phyloP scores from a whole-genome alignment of 2,113 vertebrate genomes.

The Rhinopomastus cyanomelas region DNA sequence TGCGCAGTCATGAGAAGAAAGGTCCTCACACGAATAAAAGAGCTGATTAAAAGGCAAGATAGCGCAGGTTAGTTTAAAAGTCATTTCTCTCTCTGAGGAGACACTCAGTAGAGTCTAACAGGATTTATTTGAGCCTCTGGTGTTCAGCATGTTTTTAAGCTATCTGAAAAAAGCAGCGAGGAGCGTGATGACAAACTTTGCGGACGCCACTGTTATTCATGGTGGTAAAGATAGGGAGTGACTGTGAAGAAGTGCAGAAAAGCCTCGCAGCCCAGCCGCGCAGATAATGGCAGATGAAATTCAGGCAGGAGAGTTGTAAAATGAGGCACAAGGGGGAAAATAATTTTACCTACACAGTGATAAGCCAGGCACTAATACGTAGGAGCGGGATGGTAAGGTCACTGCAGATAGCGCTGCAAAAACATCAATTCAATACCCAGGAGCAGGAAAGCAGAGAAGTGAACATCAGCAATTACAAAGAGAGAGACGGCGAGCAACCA shows the following conservation, averaged over 20 bases:
- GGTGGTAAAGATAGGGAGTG: slow-evolving; percentile 2
- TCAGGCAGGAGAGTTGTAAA: neutral
- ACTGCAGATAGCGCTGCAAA: neutral
- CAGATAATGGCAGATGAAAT: slow-evolving; percentile 39
- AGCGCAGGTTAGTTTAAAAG: neutral
- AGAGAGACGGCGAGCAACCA: neutral
- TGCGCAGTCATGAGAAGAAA: neutral
- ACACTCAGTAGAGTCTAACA: neutral
- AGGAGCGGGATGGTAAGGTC: neutral
- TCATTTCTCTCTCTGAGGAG: neutral
- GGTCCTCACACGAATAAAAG: neutral
- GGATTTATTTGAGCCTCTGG: neutral
- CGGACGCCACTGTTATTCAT: neutral
- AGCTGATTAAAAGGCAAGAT: slow-evolving; percentile 13
- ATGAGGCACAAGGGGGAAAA: neutral
- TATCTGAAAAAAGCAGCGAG: neutral
- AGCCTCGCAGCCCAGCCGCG: neutral
- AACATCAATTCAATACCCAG: neutral
- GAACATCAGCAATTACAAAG: neutral
- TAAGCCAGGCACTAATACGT: neutral
- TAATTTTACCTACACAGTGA: neutral
- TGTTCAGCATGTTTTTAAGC: neutral
- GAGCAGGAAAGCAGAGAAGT: neutral
- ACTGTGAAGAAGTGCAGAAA: neutral
- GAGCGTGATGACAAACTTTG: slow-evolving; percentile 25